Percentiles rank a stretch among this genome's conserved stretches.
phyloP scores from a whole-genome alignment of 1,140 invertebrate genomes.

The Heliothis virescens region DNA sequence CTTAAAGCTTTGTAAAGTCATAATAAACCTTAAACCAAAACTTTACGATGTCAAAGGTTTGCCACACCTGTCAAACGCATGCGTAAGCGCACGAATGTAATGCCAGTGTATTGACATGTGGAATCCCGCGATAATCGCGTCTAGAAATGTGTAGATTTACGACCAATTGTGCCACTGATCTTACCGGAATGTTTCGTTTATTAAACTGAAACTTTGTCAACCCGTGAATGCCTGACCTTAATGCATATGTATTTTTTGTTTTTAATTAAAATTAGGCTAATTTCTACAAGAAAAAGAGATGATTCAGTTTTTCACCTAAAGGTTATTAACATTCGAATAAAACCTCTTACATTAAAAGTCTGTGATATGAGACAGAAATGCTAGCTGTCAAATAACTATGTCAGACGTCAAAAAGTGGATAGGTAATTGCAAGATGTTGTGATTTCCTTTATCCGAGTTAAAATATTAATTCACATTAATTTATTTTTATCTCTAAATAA shows the following conservation, averaged over 20 bases:
- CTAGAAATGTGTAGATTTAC: slow-evolving; percentile 30
- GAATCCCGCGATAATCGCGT: slow-evolving; percentile 9
- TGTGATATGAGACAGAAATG: no score
- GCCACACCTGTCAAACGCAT: not conserved
- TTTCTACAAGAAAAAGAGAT: no score
- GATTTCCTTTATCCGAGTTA: no score
- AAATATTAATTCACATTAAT: no score
- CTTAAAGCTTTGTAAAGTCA: no score
- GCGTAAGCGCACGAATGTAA: not conserved
- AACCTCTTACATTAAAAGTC: no score
- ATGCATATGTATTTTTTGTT: not conserved
- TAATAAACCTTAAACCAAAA: not conserved
- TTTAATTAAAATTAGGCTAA: not conserved
- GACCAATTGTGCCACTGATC: slow-evolving; percentile 4
- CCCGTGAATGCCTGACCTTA: not conserved
- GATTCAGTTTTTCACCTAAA: no score
- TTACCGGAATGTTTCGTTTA: not conserved
- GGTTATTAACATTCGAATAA: no score
- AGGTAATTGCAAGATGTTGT: no score
- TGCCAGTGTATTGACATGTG: slow-evolving; percentile 22
- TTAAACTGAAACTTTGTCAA: not conserved
- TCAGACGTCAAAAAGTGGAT: no score
- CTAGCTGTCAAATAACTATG: no score
- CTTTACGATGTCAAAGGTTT: not conserved
- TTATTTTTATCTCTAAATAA: no score